A percentile compares a stretch with the other conserved stretches of the same genome.
Evolutionary conservation across 2,888 invertebrate genomes (phyloP).

Genomic region (Ditylenchus weischeri): DNA sequence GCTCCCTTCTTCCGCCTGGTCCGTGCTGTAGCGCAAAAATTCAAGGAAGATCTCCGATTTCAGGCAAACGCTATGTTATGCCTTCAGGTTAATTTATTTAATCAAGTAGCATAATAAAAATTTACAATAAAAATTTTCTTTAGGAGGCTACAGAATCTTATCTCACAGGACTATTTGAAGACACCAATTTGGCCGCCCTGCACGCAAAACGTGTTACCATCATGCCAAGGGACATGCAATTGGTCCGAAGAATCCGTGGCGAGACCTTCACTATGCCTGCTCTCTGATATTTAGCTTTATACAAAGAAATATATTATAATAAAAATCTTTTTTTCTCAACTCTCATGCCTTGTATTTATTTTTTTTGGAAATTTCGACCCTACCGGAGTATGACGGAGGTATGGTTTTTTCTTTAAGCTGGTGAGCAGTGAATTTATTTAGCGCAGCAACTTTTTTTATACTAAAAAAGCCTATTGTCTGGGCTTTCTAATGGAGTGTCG

Average conservation of each 20-base stretch:
- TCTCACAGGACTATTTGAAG: slow-evolving; percentile 20
- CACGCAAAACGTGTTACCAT: slow-evolving; percentile 9
- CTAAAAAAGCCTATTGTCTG: too few species aligned
- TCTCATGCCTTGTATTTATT: too few species aligned
- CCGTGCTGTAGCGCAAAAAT: slow-evolving; percentile 9
- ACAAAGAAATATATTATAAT: too few species aligned
- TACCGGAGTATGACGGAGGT: too few species aligned
- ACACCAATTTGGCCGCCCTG: slow-evolving; percentile 23
- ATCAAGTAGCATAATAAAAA: background rate
- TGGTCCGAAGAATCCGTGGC: background rate
- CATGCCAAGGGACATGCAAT: slow-evolving; percentile 4
- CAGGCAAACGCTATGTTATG: slow-evolving; percentile 15
- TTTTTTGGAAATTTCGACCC: too few species aligned
- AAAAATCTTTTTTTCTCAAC: too few species aligned
- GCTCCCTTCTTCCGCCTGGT: slow-evolving; percentile 22
- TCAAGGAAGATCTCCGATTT: slow-evolving; percentile 8
- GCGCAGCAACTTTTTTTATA: too few species aligned
- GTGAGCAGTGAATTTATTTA: too few species aligned
- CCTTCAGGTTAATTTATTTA: slow-evolving; percentile 9
- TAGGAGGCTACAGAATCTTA: slow-evolving; percentile 25
- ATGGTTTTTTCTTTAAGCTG: too few species aligned
- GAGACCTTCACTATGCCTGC: too few species aligned
- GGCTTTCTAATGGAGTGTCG: too few species aligned
- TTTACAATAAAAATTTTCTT: background rate
- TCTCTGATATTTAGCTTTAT: too few species aligned